Conservation (phyloP, 2,888 invertebrate species). For the Drosophila limbata region DNA sequence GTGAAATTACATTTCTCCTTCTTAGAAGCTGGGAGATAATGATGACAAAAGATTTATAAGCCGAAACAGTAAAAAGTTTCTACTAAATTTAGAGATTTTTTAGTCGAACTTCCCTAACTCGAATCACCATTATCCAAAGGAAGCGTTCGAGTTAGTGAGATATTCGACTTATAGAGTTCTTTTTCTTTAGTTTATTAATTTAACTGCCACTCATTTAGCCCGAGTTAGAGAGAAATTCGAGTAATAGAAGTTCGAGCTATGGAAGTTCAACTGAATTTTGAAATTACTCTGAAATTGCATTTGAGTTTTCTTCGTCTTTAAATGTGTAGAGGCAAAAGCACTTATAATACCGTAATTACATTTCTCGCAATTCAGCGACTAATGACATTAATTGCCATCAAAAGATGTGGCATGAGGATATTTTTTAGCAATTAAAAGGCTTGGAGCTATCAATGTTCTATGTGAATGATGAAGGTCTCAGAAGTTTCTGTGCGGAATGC, state of each 20-base stretch:
- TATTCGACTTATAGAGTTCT: no score
- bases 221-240: no score
- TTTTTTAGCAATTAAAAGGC: slow-evolving; percentile 24
- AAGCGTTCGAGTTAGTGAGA: no score
- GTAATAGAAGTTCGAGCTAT: no score
- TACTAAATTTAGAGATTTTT: not conserved
- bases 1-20: slow-evolving; percentile 15
- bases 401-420: not conserved
- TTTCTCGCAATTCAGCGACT: not conserved
- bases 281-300: not conserved
- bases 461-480: slow-evolving; percentile 15
- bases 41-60: not conserved
- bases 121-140: no score
- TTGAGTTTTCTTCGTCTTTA: not conserved
- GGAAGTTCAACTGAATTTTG: no score
- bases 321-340: not conserved
- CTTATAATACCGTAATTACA: not conserved
- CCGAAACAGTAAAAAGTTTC: not conserved
- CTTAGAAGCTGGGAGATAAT: not conserved
- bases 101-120: no score
- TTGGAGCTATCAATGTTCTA: not conserved
- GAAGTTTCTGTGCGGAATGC: slow-evolving; percentile 16
- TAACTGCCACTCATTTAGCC: no score
- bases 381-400: slow-evolving; percentile 1
- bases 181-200: no score